Evolutionary conservation across 1,140 invertebrate species (phyloP).

Genomic region (Drosophila pallidifrons): DNA sequence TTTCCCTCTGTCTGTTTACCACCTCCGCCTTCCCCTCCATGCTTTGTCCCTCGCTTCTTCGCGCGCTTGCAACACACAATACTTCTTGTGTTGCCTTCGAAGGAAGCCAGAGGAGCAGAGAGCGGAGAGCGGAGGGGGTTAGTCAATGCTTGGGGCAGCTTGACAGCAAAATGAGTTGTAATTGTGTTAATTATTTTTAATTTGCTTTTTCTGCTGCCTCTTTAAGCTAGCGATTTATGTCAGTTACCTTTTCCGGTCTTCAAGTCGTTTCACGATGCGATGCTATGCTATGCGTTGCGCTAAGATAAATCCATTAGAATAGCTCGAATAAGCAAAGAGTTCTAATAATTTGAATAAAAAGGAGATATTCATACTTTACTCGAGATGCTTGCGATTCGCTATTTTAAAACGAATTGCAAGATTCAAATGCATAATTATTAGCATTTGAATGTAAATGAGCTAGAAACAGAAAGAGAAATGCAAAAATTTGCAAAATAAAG

Average conservation of each 20-base stretch:
- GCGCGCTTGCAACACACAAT: neutral
- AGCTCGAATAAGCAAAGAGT: slow-evolving; percentile 8
- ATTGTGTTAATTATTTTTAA: slow-evolving; percentile 71
- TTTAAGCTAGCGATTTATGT: slow-evolving; percentile 61
- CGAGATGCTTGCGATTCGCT: neutral
- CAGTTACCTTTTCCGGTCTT: slow-evolving; percentile 57
- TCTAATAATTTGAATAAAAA: slow-evolving; percentile 16
- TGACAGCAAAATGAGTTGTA: slow-evolving; percentile 64
- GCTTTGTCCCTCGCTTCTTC: neutral
- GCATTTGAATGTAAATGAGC: neutral
- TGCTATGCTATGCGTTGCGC: neutral
- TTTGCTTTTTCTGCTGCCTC: slow-evolving; percentile 64
- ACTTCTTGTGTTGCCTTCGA: neutral
- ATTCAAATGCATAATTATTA: slow-evolving; percentile 17
- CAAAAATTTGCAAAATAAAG: neutral
- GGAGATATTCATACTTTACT: neutral
- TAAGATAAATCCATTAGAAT: slow-evolving; percentile 31
- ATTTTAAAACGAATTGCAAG: slow-evolving; percentile 1
- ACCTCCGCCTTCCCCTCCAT: neutral
- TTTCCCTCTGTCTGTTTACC: slow-evolving; percentile 4
- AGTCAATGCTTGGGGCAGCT: slow-evolving; percentile 50
- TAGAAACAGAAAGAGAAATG: neutral
- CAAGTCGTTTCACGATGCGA: slow-evolving; percentile 4
- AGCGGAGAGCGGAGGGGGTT: slow-evolving; percentile 5
- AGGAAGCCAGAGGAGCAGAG: slow-evolving; percentile 4